Evolutionary conservation across 2,797 vertebrate species (phyloP), one percentile per base, ranked within the genome.

Genomic region (Neosalanx taihuensis): DNA sequence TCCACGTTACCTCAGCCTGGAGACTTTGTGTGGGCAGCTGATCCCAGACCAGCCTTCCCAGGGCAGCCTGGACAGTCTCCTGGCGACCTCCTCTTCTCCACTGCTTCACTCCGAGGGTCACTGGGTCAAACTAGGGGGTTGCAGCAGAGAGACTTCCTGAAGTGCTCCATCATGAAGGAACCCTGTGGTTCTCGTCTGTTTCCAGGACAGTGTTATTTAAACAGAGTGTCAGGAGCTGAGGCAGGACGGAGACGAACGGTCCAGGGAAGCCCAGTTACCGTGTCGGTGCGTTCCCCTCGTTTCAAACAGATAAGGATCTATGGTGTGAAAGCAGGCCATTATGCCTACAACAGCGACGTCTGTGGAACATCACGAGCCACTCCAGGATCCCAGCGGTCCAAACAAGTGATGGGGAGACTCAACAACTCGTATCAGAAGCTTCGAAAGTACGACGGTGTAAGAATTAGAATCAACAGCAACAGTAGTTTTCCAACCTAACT

Each of bases 261-360:
- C 76, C 15, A 41, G 56, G 53, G 64, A 56, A n/a, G 51, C 51
- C 17, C 18, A 23, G 6, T 31, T 9, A 1, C 18, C 62, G 35
- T 18, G 58, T 30, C 37, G 56, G 58, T 58, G 58, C 66, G 46
- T 29, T 46, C 51, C 15, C 15, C 30, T 61, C 61, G 62, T 72
- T 76, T 79, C 73, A 83, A 84, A 81, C 83, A 85, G 79, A 78
- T 76, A 61, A 68, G 59, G 77, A 85, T 84, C 77, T 83, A 20
- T 57, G 5, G 30, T 26, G 51, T 57, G n/a, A 65, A 65, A 65
- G 20, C 20, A 65, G 23, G 26, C 51, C n/a, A 17, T 51, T 33
- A 15, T 31, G 31, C 51, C 51, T 33, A 17, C 46, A 29, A 67
- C 66, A 5, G 6, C 18, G 46, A 56, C 10, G 49, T 57, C 49